Percentiles rank a stretch among this genome's conserved stretches.
Evolutionary conservation across 2,888 invertebrate species (phyloP).

Genomic region (Volucella zonaria): DNA sequence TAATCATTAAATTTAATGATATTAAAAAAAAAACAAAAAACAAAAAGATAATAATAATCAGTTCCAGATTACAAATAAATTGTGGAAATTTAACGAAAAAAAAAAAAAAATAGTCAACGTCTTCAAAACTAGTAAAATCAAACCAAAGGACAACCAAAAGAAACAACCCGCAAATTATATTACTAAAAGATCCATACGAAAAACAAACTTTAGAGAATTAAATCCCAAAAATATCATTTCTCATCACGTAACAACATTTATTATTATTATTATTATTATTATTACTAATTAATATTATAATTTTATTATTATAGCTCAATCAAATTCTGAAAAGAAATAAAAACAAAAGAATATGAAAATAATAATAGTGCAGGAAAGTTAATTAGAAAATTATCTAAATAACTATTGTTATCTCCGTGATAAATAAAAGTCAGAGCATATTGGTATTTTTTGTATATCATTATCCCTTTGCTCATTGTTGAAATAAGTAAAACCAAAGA

Average conservation of each 20-base stretch:
- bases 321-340: constrained; percentile 14
- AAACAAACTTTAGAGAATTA: constrained; percentile 43
- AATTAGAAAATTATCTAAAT: constrained; percentile 28
- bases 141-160: constrained; percentile 40
- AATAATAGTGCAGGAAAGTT: constrained; percentile 46
- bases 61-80: constrained; percentile 68
- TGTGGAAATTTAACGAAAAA: constrained; percentile 36
- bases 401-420: constrained; percentile 47
- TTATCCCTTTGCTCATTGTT: constrained; percentile 58
- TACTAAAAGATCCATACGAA: constrained; percentile 50
- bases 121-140: constrained; percentile 66
- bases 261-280: constrained; percentile 50
- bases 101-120: constrained; percentile 64
- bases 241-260: neutral
- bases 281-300: constrained; percentile 53
- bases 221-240: constrained; percentile 11
- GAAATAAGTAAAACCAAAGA: constrained; percentile 37
- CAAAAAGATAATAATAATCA: constrained; percentile 60
- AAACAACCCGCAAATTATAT: constrained; percentile 37
- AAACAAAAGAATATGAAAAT: constrained; percentile 6
- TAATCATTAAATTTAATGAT: constrained; percentile 57
- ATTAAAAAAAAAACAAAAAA: constrained; percentile 59
- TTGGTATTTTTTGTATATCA: constrained; percentile 54
- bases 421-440: constrained; percentile 46
- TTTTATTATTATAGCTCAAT: constrained; percentile 52